These are phyloP conservation scores for Cyprinella venusta DNA, from an alignment of 2,797 vertebrate genomes.

Conservation along the genomic window DNA sequence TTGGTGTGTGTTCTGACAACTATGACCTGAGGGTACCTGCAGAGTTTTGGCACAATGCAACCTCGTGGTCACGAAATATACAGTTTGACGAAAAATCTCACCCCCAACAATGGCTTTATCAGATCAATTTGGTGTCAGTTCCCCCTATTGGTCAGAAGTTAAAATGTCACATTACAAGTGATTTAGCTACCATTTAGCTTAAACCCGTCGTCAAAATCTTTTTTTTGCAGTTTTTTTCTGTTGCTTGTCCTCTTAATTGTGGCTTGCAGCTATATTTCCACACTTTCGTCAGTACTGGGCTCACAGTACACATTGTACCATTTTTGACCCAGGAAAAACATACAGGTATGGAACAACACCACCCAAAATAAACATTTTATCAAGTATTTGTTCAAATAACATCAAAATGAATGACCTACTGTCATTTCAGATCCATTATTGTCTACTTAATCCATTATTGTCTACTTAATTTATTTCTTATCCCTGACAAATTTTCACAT, in stretches of 20 bases:
- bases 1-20: background rate
- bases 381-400: background rate
- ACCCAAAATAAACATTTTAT: background rate
- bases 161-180: background rate
- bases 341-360: background rate
- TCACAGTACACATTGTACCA: background rate
- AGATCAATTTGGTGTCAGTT: background rate
- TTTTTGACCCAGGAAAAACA: background rate
- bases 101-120: background rate
- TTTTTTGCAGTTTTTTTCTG: no score
- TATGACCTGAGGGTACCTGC: background rate
- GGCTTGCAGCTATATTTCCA: background rate
- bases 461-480: conserved; percentile 24
- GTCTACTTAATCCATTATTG: conserved; percentile 36
- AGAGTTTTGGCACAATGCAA: background rate
- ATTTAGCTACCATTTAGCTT: no score
- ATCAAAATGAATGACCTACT: background rate
- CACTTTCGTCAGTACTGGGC: background rate
- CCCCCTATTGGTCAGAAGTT: background rate
- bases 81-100: background rate
- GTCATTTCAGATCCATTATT: conserved; percentile 45
- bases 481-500: conserved; percentile 13
- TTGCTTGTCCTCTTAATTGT: background rate
- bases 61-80: background rate
- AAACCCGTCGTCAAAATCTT: no score